These are phyloP conservation scores for Brachionus plicatilis DNA, from an alignment of 1,140 invertebrate species.

Conservation along the genomic window DNA sequence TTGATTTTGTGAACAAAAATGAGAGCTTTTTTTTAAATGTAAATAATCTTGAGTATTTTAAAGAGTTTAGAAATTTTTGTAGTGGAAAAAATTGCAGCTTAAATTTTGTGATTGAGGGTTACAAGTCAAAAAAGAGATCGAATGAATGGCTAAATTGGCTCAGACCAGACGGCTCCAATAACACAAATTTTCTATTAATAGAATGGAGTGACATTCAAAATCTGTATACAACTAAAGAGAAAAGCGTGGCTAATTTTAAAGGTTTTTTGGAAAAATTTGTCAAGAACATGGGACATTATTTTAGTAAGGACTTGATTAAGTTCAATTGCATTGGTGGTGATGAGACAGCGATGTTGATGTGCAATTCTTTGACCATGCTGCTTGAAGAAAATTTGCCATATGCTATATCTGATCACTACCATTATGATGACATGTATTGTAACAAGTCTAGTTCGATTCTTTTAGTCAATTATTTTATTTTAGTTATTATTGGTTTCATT, in stretches of 20 bases:
- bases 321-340: neutral
- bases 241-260: neutral
- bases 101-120: neutral
- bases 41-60: neutral
- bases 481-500: neutral
- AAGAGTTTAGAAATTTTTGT: neutral
- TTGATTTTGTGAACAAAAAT: neutral
- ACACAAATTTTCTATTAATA: neutral
- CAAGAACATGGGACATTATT: neutral
- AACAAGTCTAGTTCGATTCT: neutral
- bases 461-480: neutral
- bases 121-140: neutral
- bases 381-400: neutral
- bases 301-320: neutral
- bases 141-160: neutral
- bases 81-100: neutral
- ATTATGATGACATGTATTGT: neutral
- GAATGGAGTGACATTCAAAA: conserved; percentile 19
- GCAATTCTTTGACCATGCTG: neutral
- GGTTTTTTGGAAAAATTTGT: neutral
- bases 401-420: neutral
- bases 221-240: neutral
- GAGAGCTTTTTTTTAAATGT: neutral
- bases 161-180: neutral
- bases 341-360: neutral